A percentile compares a stretch with the other conserved stretches of the same genome.
These are phyloP conservation scores for Sebastiscus tertius DNA, from an alignment of 2,797 vertebrate genomes.

Conservation along the genomic window DNA sequence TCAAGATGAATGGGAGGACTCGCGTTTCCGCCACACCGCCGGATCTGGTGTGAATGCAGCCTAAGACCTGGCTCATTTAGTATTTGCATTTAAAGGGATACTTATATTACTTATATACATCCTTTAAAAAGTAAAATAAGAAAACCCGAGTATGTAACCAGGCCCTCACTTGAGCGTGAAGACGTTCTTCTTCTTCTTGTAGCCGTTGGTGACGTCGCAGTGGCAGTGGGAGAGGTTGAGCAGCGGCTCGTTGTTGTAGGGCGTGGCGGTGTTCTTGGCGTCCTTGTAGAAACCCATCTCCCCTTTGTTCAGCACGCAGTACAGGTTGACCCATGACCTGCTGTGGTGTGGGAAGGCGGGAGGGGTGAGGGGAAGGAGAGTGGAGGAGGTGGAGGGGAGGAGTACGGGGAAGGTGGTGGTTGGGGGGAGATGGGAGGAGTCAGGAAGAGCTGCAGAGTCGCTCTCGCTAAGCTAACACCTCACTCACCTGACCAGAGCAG, in stretches of 20 bases:
- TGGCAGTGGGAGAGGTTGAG: constrained; percentile 88
- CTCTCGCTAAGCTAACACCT: constrained; percentile 71
- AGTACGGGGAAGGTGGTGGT: constrained; percentile 32
- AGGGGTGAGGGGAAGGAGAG: constrained; percentile 34
- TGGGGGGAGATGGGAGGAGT: constrained; percentile 62
- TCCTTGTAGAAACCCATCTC: constrained; percentile 97
- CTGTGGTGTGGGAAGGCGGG: constrained; percentile 72
- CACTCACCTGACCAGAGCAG: constrained; percentile 84
- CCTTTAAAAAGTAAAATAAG: background rate
- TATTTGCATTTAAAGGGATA: background rate
- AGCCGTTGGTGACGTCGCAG: constrained; percentile 91
- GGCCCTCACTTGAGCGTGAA: constrained; percentile 92
- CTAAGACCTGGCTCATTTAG: background rate
- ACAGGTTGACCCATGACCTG: constrained; percentile 97
- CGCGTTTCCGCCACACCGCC: too few relatives aligned
- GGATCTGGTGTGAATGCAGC: too few relatives aligned
- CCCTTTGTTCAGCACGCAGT: constrained; percentile 95
- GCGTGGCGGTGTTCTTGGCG: constrained; percentile 84
- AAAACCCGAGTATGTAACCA: accelerated
- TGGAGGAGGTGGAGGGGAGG: constrained; percentile 26
- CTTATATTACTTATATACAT: too few relatives aligned
- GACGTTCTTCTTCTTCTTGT: constrained; percentile 98
- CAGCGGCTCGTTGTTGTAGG: constrained; percentile 89
- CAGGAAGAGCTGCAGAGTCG: constrained; percentile 65
- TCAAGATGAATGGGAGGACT: too few relatives aligned